phyloP scores from a whole-genome alignment of 2,888 invertebrate genomes.

The Zootermopsis nevadensis region DNA sequence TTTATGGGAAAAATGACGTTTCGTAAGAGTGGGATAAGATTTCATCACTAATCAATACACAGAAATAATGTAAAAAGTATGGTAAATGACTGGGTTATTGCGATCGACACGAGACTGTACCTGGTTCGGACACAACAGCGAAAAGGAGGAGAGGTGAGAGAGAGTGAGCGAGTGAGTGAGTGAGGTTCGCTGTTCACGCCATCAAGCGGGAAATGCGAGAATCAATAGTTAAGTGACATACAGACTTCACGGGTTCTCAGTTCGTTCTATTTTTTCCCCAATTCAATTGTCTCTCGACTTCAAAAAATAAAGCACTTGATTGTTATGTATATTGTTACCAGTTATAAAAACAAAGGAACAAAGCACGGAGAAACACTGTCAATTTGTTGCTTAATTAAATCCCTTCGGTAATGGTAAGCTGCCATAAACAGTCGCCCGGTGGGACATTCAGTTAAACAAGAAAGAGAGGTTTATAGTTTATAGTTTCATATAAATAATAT shows the following conservation, averaged over 20 bases:
- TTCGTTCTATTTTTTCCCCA: not conserved
- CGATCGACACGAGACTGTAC: not conserved
- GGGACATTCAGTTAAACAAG: no score
- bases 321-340: not conserved
- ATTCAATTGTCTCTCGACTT: not conserved
- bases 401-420: not conserved
- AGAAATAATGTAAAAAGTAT: no score
- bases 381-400: not conserved
- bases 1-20: no score
- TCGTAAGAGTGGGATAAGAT: no score
- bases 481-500: no score
- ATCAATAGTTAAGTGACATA: slow-evolving; percentile 50
- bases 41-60: no score
- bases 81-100: no score
- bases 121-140: not conserved
- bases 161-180: slow-evolving; percentile 20
- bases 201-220: slow-evolving; percentile 48
- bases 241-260: not conserved
- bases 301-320: not conserved
- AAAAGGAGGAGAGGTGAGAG: no score
- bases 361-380: not conserved
- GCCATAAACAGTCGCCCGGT: not conserved
- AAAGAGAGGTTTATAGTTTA: no score
- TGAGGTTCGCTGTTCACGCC: slow-evolving; percentile 49
- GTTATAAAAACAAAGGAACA: not conserved